A percentile compares a stretch with the other conserved stretches of the same genome.
Evolutionary conservation across 2,113 vertebrate genomes (phyloP).

Genomic region (Nyctibius bracteatus): DNA sequence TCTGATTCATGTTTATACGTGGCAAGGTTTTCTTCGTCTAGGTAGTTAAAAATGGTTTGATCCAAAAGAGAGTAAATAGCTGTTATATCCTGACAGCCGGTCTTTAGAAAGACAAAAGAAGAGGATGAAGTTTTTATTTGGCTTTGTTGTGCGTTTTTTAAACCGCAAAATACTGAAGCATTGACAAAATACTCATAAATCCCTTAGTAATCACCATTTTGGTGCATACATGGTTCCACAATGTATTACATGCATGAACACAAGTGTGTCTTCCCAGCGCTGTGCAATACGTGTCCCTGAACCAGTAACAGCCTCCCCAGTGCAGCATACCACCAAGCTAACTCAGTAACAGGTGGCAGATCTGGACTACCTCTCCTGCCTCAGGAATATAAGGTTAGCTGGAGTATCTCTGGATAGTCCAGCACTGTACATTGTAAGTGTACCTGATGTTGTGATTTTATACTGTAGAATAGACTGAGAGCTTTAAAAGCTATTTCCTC

Average conservation of each 20-base stretch:
- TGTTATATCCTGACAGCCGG: background rate
- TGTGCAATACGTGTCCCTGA: background rate
- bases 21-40: background rate
- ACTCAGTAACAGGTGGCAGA: background rate
- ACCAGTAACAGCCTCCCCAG: background rate
- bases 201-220: background rate
- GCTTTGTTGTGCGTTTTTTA: background rate
- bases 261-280: rapidly evolving
- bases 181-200: background rate
- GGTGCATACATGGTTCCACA: background rate
- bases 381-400: background rate
- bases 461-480: background rate
- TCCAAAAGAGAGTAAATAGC: background rate
- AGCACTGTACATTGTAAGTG: background rate
- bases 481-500: background rate
- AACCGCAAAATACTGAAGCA: background rate
- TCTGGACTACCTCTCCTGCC: background rate
- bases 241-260: background rate
- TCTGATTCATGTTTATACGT: background rate
- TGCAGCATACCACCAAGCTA: background rate
- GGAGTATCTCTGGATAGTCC: background rate
- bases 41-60: background rate
- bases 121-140: background rate
- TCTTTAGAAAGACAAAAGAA: background rate
- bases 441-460: background rate